Base-by-base conservation (phyloP, 2,888 invertebrate genomes). In the Cataglyphis altisquamis region DNA sequence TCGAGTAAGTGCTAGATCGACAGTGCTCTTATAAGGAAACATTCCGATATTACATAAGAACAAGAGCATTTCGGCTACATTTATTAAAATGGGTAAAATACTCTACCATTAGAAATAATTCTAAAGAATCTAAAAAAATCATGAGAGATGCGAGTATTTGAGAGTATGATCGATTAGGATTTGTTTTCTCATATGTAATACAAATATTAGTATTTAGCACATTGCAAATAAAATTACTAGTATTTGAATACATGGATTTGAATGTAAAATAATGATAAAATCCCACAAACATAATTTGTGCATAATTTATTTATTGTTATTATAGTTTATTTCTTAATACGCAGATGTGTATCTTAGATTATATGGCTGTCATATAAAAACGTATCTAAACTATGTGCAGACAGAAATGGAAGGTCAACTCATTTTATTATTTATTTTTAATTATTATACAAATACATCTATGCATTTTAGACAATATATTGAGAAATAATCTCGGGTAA, bases 1-100 rank as follows among this genome's bases (percentile, higher is more conserved):
- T 97, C 94, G 97, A 97, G 94, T 98, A 95, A 96, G 60, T 15
- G 21, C 29, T 15, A 29, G n/a, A 64, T 67, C 39, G 67, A 39
- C 5, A 6, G 41, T 57, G 12, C 3, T 1, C 68, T 78, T 29
- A 52, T n/a, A 52, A 18, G 9, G 10, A 25, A 67, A 82, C 45
- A 75, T 70, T 84, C 64, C 39, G 25, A 60, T 6, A 75, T 73
- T 36, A 39, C 3, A 15, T 4, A 18, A 78, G 57, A 1, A 29
- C 15, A 48, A n/a, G 32, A 62, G 1, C 1, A 60, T 60, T 60
- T 12, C 18, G 18, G 68, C 21, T 29, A 21, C 0, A 1, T 72
- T 15, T 18, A 8, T 21, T 36, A 6, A 36, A 36, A 36, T 6
- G 32, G 32, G 6, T n/a, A 32, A 41, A 55, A 66, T 32, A 21